Percentiles rank a stretch among this genome's conserved stretches.
These are phyloP conservation scores for Eupithecia centaureata DNA, from an alignment of 2,888 invertebrate genomes.

Conservation along the genomic window DNA sequence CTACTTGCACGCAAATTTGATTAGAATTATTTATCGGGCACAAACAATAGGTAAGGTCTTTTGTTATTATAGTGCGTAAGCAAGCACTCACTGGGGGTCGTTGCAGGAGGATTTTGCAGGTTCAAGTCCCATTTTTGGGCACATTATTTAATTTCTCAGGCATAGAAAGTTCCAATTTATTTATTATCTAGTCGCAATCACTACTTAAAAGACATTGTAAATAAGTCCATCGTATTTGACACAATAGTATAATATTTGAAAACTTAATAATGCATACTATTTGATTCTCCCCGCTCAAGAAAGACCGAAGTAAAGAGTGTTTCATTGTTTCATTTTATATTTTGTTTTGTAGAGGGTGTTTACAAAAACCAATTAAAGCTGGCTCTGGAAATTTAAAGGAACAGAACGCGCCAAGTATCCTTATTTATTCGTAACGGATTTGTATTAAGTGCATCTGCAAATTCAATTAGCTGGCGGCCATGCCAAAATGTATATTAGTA, in stretches of 20 bases:
- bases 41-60: background rate
- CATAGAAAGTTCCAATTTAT: too few species aligned
- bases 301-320: too few species aligned
- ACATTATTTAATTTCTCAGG: too few species aligned
- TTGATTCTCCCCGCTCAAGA: background rate
- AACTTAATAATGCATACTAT: too few species aligned
- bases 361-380: slow-evolving; percentile 20
- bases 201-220: too few species aligned
- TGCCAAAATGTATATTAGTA: slow-evolving; percentile 32
- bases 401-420: slow-evolving; percentile 33
- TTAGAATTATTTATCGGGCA: background rate
- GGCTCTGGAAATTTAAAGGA: slow-evolving; percentile 2
- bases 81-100: too few species aligned
- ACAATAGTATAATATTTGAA: too few species aligned
- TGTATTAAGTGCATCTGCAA: slow-evolving; percentile 36
- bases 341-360: background rate
- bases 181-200: too few species aligned
- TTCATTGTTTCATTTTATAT: background rate
- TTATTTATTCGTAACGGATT: slow-evolving; percentile 39
- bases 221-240: too few species aligned
- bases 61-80: too few species aligned
- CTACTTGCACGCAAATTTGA: background rate
- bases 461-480: slow-evolving; percentile 34
- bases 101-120: too few species aligned
- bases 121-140: too few species aligned